Evolutionary conservation across 2,113 vertebrate genomes (phyloP), one percentile per base, ranked within the genome.

Genomic region (Tilapia sparmanii): DNA sequence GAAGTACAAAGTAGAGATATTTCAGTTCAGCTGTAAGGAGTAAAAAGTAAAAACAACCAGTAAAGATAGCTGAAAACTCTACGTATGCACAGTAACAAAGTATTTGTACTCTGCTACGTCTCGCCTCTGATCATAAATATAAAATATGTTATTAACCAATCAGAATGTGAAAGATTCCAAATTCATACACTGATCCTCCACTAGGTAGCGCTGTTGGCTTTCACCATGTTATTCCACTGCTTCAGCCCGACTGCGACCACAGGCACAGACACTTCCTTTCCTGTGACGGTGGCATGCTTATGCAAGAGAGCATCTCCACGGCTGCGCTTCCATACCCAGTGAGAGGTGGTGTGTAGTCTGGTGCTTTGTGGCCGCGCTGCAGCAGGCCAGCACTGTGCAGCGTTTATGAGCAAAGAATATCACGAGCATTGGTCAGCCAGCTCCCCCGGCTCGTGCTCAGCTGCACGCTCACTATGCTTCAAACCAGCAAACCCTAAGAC

Each of bases 311-410:
- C 4, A 16, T 73, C 22, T 45, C 22, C 12, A 10, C 22, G 5
- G 22, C 40, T 89, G 84, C 91, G 92, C 95, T 96, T 93, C 92
- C 96, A 93, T 95, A 96, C 93, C 97, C 96, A 96, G 94, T 97
- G 97, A 95, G 1, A 50, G 24, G 24, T n/a, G 96, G 96, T 92
- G 95, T 97, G 73, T 52, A 86, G 24, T 89, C 71, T 90, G 84
- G 68, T 81, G 93, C 95, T 96, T 92, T 87, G 83, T 95, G 89
- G 26, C 66, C 8, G 0, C 8, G 22, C 26, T 78, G 42, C 10
- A 8, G 42, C 35, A 22, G 63, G 63, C 19, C 16, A 55, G 42
- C 52, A 18, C 16, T 19, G 19, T n/a, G 76, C 33, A 53, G 54
- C 11, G 11, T 85, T 92, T 91, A 85, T 86, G 80, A 87, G 53